These are phyloP conservation scores for Drosophila gaucha DNA, from an alignment of 2,888 invertebrate genomes.

Conservation along the genomic window DNA sequence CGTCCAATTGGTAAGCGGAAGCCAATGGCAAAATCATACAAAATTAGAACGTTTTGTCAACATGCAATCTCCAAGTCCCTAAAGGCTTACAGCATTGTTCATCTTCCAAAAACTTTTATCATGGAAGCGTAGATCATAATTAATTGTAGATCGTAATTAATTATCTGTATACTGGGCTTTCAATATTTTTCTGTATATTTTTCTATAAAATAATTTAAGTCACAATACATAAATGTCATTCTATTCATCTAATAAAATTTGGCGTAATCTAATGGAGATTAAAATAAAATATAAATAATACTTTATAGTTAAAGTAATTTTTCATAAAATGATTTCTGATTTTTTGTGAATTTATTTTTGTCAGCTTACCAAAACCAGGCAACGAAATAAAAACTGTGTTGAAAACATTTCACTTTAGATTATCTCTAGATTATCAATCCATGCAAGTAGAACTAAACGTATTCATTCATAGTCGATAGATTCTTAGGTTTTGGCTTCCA, in stretches of 20 bases:
- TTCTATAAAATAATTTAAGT: too few species aligned
- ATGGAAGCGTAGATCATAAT: too few species aligned
- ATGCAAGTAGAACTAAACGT: conserved; percentile 3
- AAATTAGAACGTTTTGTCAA: conserved; percentile 57
- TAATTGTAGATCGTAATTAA: background rate
- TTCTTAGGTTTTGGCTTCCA: conserved; percentile 18
- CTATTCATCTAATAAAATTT: too few species aligned
- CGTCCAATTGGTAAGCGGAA: conserved; percentile 45
- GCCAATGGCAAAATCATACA: conserved; percentile 23
- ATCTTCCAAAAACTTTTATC: too few species aligned
- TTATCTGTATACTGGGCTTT: too few species aligned
- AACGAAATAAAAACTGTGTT: background rate
- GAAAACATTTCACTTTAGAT: background rate
- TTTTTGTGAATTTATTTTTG: too few species aligned
- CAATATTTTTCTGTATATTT: too few species aligned
- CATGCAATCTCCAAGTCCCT: conserved; percentile 6
- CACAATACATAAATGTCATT: too few species aligned
- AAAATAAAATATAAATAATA: background rate
- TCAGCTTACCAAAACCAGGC: background rate
- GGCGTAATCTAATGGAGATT: too few species aligned
- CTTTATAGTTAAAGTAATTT: too few species aligned
- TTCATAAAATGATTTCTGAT: too few species aligned
- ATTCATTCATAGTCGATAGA: conserved; percentile 43
- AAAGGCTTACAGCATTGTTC: too few species aligned
- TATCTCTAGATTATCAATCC: background rate